Base-by-base conservation (phyloP, 30 jellyfish, hydroid and myxozoan species). In the Aurelia sp. region DNA sequence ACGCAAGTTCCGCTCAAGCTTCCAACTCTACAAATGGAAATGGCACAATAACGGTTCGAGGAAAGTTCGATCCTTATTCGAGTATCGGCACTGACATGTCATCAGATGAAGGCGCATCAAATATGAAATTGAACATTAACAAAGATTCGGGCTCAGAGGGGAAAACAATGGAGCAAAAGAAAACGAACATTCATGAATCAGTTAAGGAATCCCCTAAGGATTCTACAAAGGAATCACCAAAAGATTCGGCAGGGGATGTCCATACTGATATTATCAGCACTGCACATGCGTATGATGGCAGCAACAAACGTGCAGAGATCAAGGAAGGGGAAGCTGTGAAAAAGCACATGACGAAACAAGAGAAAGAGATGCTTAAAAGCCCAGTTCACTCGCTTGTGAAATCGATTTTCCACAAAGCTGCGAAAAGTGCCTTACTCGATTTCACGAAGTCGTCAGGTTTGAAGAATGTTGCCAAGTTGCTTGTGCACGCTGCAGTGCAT, bases 401-500 rank as follows among this genome's bases (percentile, higher is more conserved):
- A 12, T 63, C 90, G 13, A 80, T 80, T 24, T 67, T 80, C 18
- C 81, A 66, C 81, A 80, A 65, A 22, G 90, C 90, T 3, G 90
- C 90, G 31, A 65, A 64, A 10, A 65, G 50, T 24, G 90, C 66
- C 9, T 17, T 80, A 73, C 51, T 55, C 17, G 81, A 51, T 51
- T 80, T 80, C 38, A 20, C 90, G 1, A 65, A 80, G n/a, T 64
- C 90, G 15, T 22, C 40, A 10, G 81, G 81, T 33, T 68, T 80
- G 41, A 68, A 80, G 52, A 67, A 80, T 62, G 66, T 80, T 51
- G 90, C 90, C 15, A 38, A 66, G 60, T 11, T 67, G 74, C 81
- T 80, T 7, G 90, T 80, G 22, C 44, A 80, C 12, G 90, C 90
- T 8, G 90, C 90, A 0, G 72, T 80, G 59, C 90, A 80, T 44